Percentiles rank a stretch among this genome's conserved stretches.
phyloP scores from a whole-genome alignment of 2,113 vertebrate genomes.

The Motacilla alba region DNA sequence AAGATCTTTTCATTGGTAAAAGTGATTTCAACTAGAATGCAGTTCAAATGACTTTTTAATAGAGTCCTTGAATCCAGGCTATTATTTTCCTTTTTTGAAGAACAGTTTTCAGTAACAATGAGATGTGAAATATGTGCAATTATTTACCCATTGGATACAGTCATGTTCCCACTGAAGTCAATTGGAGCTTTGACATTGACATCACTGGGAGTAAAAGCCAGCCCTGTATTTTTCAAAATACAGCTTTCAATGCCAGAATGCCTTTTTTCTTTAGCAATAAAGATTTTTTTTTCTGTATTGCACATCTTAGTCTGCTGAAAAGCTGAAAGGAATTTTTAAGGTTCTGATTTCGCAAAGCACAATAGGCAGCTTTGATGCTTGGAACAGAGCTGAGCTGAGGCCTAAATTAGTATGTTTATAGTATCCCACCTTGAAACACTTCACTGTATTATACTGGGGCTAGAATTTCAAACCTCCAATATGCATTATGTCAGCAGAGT shows the following conservation, averaged over 20 bases:
- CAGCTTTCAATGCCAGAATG: conserved; percentile 31
- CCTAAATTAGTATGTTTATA: background rate
- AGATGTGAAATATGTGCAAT: conserved; percentile 62
- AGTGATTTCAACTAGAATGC: conserved; percentile 67
- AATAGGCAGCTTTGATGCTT: background rate
- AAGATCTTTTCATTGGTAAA: conserved; percentile 64
- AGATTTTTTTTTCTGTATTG: conserved; percentile 11
- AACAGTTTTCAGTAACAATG: conserved; percentile 69
- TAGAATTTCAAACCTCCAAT: background rate
- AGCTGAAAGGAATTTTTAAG: background rate
- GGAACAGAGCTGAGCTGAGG: background rate
- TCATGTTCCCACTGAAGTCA: conserved; percentile 35
- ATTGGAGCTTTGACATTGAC: conserved; percentile 44
- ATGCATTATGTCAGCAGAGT: background rate
- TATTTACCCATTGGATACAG: conserved; percentile 43
- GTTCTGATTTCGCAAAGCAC: background rate
- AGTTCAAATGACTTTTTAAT: conserved; percentile 72
- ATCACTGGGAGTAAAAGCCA: background rate
- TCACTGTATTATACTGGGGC: background rate
- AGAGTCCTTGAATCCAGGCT: conserved; percentile 48
- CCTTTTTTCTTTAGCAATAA: background rate
- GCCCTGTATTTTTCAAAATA: conserved; percentile 19
- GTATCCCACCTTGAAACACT: background rate
- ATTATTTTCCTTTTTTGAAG: conserved; percentile 60
- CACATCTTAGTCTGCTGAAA: background rate